Evolutionary conservation across 2,888 invertebrate species (phyloP).

Genomic region (Carcina quercana): DNA sequence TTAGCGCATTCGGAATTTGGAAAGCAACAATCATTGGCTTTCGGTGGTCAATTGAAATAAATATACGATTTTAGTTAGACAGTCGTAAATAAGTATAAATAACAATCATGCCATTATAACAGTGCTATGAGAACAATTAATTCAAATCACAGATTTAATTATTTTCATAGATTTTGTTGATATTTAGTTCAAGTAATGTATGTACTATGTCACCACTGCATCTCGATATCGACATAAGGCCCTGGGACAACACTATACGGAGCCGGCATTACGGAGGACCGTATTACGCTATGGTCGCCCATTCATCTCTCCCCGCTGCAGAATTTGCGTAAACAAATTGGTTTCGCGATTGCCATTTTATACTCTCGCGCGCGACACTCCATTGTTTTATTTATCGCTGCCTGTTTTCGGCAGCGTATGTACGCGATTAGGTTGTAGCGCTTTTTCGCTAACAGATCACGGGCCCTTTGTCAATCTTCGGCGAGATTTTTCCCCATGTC

Average conservation of each 20-base stretch:
- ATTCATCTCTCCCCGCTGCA: slow-evolving; percentile 72
- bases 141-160: no score
- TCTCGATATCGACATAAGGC: slow-evolving; percentile 23
- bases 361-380: slow-evolving; percentile 68
- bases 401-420: slow-evolving; percentile 66
- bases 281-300: slow-evolving; percentile 71
- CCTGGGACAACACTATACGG: slow-evolving; percentile 31
- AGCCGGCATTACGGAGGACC: slow-evolving; percentile 46
- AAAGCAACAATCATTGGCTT: no score
- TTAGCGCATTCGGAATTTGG: no score
- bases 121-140: no score
- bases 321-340: slow-evolving; percentile 76
- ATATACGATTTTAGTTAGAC: no score
- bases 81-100: no score
- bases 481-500: slow-evolving; percentile 27
- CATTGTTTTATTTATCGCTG: slow-evolving; percentile 73
- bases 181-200: no score
- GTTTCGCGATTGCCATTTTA: slow-evolving; percentile 75
- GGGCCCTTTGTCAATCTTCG: slow-evolving; percentile 58
- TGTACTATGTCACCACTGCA: no score
- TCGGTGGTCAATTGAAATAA: no score
- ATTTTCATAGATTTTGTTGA: no score
- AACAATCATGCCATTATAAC: no score
- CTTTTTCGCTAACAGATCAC: slow-evolving; percentile 66
- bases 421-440: slow-evolving; percentile 66